Conservation (phyloP, 2,113 vertebrate genomes). For the Podarcis muralis region DNA sequence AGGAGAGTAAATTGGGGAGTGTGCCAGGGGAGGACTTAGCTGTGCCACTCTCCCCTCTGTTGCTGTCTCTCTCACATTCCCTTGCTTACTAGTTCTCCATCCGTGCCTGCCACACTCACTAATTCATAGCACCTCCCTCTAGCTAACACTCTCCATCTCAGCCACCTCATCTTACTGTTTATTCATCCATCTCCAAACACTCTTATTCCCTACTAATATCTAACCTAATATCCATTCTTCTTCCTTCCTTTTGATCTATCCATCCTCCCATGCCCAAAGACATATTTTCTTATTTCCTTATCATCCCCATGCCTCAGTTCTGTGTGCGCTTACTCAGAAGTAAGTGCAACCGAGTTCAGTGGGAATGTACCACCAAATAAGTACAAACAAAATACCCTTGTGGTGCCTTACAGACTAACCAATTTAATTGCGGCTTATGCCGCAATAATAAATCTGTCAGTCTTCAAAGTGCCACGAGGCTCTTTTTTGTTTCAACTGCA, state of each 20-base stretch:
- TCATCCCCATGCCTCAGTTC: not conserved
- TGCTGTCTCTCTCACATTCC: not conserved
- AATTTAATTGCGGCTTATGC: not conserved
- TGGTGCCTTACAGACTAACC: not conserved
- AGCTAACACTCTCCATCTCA: not conserved
- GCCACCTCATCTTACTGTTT: not conserved
- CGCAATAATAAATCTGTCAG: not conserved
- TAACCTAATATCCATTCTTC: not conserved
- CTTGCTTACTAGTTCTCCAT: conserved; percentile 26
- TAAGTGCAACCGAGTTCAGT: not conserved
- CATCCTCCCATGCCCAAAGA: not conserved
- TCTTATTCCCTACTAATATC: not conserved
- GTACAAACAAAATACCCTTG: not conserved
- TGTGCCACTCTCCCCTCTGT: not conserved
- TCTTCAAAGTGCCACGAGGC: not conserved
- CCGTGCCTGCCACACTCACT: conserved; percentile 37
- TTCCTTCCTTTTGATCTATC: not conserved
- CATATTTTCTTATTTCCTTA: not conserved
- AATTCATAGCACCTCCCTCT: conserved; percentile 30
- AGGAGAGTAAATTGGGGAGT: conserved; percentile 9
- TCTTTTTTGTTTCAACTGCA: not conserved
- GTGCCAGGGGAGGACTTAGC: conserved; percentile 21
- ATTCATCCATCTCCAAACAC: not conserved
- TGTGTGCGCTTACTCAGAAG: not conserved
- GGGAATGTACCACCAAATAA: not conserved